phyloP scores from a whole-genome alignment of 2,797 vertebrate genomes.

The Xenopus petersii region DNA sequence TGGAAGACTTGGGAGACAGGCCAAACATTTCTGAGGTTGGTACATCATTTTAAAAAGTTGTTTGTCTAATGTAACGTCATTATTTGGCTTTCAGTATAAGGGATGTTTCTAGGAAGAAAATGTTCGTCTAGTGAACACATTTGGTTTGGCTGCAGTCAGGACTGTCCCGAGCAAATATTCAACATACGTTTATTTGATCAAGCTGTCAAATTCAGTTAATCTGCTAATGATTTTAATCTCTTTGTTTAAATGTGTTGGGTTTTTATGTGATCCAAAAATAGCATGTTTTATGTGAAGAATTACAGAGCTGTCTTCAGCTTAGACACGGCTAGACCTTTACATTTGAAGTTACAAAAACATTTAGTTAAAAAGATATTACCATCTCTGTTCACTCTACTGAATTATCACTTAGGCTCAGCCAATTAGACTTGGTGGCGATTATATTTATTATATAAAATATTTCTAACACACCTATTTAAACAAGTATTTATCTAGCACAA shows the following conservation, averaged over 20 bases:
- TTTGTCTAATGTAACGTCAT: slow-evolving; percentile 73
- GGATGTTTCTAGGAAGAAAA: slow-evolving; percentile 73
- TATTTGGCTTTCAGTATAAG: slow-evolving; percentile 67
- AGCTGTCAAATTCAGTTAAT: slow-evolving; percentile 78
- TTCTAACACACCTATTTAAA: no score
- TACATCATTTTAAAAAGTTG: slow-evolving; percentile 68
- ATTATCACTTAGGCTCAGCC: slow-evolving; percentile 14
- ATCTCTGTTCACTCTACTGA: slow-evolving; percentile 7
- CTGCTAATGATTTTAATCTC: slow-evolving; percentile 79
- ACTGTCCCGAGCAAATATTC: slow-evolving; percentile 74
- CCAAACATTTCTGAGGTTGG: slow-evolving; percentile 61
- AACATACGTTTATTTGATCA: slow-evolving; percentile 79
- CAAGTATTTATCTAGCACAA: no score
- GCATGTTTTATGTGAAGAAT: slow-evolving; percentile 70
- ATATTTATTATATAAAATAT: no score
- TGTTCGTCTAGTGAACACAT: slow-evolving; percentile 76
- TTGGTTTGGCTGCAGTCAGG: slow-evolving; percentile 71
- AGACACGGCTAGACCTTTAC: slow-evolving; percentile 69
- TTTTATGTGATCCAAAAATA: slow-evolving; percentile 67
- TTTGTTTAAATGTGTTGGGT: slow-evolving; percentile 78
- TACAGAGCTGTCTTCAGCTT: slow-evolving; percentile 57
- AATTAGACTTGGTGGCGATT: not conserved
- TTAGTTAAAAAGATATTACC: slow-evolving; percentile 29
- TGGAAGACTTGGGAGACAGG: slow-evolving; percentile 61
- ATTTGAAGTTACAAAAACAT: slow-evolving; percentile 64